These are phyloP conservation scores for Terebella lapidaria DNA, from an alignment of 2,888 invertebrate genomes.

Conservation along the genomic window DNA sequence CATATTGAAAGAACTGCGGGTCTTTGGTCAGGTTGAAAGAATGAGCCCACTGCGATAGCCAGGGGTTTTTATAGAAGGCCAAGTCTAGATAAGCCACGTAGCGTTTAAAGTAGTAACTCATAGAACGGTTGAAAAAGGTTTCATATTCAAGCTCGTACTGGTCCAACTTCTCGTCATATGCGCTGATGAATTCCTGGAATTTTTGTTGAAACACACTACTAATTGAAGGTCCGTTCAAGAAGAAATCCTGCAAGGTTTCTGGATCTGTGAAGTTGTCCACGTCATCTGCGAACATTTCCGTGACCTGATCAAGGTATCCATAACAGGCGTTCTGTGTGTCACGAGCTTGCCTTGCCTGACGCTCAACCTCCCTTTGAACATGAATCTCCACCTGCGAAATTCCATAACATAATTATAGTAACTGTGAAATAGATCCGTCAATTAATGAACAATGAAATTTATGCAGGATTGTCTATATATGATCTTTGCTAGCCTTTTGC, in stretches of 20 bases:
- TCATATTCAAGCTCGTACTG: background rate
- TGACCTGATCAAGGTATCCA: conserved; percentile 20
- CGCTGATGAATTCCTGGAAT: background rate
- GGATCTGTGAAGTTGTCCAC: background rate
- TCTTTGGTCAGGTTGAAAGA: no score
- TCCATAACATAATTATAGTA: no score
- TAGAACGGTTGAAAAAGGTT: background rate
- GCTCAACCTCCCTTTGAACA: conserved; percentile 9
- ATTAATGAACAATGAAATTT: no score
- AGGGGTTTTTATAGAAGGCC: background rate
- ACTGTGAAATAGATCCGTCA: no score
- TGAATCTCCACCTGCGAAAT: conserved; percentile 10
- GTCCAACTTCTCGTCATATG: background rate
- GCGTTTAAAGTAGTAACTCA: background rate
- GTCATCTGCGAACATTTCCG: background rate
- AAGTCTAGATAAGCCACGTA: background rate
- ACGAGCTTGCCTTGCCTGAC: conserved; percentile 13
- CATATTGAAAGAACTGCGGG: no score
- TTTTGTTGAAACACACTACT: background rate
- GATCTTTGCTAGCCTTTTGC: no score
- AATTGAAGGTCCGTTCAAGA: background rate
- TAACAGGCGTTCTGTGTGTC: conserved; percentile 23
- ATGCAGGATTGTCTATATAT: no score
- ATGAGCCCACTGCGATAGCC: background rate
- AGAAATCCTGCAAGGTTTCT: background rate